phyloP scores from a whole-genome alignment of 2,888 invertebrate genomes.

The Molorchus minor region DNA sequence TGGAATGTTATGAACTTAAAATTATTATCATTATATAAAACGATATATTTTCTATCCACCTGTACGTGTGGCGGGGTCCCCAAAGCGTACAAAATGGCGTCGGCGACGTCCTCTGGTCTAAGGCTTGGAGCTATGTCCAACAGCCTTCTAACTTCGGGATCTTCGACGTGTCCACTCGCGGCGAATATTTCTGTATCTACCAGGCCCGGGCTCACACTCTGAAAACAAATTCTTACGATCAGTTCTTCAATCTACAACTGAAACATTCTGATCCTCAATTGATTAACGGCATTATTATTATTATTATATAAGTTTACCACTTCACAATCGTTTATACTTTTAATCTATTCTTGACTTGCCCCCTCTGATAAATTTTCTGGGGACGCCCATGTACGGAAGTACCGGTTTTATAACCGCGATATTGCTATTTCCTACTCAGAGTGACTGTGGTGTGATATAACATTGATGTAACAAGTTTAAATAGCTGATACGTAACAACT shows the following conservation, averaged over 20 bases:
- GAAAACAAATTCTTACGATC: conserved; percentile 26
- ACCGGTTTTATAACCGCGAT: too few species aligned
- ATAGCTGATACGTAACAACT: too few species aligned
- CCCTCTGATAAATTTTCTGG: too few species aligned
- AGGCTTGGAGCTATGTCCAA: conserved; percentile 34
- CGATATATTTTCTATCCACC: too few species aligned
- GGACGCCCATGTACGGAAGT: not conserved
- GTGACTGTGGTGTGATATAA: too few species aligned
- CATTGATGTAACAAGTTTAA: too few species aligned
- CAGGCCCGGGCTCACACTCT: conserved; percentile 48
- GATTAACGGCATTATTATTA: not conserved
- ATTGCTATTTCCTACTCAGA: too few species aligned
- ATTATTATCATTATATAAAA: too few species aligned
- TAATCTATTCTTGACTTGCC: too few species aligned
- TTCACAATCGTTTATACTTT: too few species aligned
- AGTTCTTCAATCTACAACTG: not conserved
- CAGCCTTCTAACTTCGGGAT: conserved; percentile 30
- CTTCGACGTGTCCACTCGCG: conserved; percentile 32
- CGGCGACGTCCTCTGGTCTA: conserved; percentile 44
- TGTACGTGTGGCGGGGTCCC: conserved; percentile 46
- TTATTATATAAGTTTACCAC: not conserved
- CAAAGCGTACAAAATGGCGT: conserved; percentile 45
- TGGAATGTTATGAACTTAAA: too few species aligned
- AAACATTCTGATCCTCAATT: not conserved
- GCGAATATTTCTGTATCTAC: conserved; percentile 44